phyloP scores from a whole-genome alignment of 2,797 vertebrate genomes.

The Chelmon rostratus region DNA sequence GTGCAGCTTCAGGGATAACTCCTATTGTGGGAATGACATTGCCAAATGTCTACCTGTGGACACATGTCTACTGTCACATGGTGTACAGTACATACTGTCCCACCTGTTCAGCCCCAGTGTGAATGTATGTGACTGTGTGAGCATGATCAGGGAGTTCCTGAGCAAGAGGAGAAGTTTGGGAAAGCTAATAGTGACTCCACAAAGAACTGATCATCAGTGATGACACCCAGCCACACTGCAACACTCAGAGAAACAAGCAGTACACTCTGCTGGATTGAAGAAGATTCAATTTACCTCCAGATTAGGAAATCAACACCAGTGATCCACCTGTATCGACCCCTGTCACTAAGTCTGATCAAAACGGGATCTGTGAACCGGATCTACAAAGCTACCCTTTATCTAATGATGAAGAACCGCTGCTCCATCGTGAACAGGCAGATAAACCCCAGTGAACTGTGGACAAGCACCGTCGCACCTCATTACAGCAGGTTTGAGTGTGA shows the following conservation, averaged over 20 bases:
- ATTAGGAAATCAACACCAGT: neutral
- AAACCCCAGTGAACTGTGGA: constrained; percentile 10
- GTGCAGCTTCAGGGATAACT: too few species aligned
- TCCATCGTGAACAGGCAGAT: constrained; percentile 6
- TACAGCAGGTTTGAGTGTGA: constrained; percentile 22
- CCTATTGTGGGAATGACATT: too few species aligned
- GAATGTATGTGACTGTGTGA: neutral
- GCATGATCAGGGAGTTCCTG: neutral
- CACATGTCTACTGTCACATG: too few species aligned
- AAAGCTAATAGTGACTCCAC: neutral
- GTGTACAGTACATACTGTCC: too few species aligned
- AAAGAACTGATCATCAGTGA: neutral
- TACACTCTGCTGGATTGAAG: neutral
- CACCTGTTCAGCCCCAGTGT: too few species aligned
- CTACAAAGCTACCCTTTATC: neutral
- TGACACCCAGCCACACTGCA: neutral
- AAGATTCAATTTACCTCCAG: neutral
- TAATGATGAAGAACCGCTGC: neutral
- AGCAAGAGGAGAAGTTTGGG: too few species aligned
- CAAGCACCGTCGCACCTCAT: constrained; percentile 25
- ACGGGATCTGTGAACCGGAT: neutral
- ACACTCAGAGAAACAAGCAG: neutral
- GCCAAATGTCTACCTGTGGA: too few species aligned
- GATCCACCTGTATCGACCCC: neutral
- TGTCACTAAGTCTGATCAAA: neutral